Evolutionary conservation across 2,888 invertebrate species (phyloP), one percentile per base, ranked within the genome.

Genomic region (Seira musarum): DNA sequence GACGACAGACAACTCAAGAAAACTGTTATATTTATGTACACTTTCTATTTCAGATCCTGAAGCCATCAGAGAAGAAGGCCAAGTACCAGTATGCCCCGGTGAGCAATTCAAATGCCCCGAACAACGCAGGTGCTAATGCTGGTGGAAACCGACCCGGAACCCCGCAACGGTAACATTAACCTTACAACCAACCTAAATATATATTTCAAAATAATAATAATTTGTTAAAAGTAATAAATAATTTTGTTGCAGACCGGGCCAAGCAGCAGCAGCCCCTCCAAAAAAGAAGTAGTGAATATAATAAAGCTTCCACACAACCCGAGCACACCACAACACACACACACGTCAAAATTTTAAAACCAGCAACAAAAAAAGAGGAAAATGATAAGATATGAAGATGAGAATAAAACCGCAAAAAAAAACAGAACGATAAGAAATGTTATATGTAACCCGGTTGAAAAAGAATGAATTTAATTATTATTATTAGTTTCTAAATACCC

Each of bases 1-100:
- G 46, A 46, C 8, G 13, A 46, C 8, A 46, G 46, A 46, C 8
- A 46, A 46, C 46, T 46, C 46, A 10, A 60, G n/a, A 10, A 17
- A 60, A 17, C n/a, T 17, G n/a, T n/a, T n/a, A n/a, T n/a, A n/a
- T n/a, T 30, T 6, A 70, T 17, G 2, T 30, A 30, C 17, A 57
- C 2, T n/a, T 40, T 6, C 40, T 40, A 13, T 40, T 40, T 40
- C 99, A 88, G 90, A 96, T 96, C 69, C 64, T 96, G 89, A 96
- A 96, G 87, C 88, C 88, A 87, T 98, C 98, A 83, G 99, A 99
- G 91, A 99, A 99, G 91, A 99, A 99, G 91, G 98, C 99, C 87
- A 99, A 99, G 91, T 99, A 98, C 90, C 96, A 98, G 89, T 99
- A 99, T 90, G 89, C 90, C 66, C 72, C 82, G 0, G 82, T 81